phyloP scores from a whole-genome alignment of 1,140 invertebrate genomes.

The Bicyclus anynana region DNA sequence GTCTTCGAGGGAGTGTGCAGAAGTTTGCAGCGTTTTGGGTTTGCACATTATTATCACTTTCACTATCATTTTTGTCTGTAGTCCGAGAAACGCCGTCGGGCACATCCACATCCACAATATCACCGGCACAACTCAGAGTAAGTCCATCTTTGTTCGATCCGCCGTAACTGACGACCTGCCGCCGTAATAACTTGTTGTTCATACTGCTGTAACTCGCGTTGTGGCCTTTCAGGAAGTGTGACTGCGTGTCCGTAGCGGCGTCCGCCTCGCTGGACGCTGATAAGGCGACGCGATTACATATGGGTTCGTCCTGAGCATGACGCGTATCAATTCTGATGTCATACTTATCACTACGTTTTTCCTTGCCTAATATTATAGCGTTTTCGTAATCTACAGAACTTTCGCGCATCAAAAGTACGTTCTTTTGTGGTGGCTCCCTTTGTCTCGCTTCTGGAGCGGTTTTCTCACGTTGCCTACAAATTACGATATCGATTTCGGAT shows the following conservation, averaged over 20 bases:
- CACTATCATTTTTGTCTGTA: conserved; percentile 51
- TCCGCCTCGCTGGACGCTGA: conserved; percentile 63
- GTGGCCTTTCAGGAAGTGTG: conserved; percentile 79
- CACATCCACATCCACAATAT: conserved; percentile 68
- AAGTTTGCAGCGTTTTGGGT: conserved; percentile 81
- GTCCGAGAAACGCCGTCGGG: conserved; percentile 46
- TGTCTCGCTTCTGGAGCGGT: conserved; percentile 35
- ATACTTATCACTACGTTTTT: conserved; percentile 62
- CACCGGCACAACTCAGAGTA: conserved; percentile 65
- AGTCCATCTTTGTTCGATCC: conserved; percentile 64
- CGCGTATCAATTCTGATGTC: conserved; percentile 62
- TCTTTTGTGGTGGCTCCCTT: conserved; percentile 51
- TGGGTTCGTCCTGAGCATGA: conserved; percentile 58
- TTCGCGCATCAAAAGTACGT: conserved; percentile 75
- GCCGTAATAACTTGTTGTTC: conserved; percentile 78
- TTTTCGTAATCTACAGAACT: conserved; percentile 85
- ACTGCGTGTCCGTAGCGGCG: conserved; percentile 66
- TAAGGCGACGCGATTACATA: conserved; percentile 65
- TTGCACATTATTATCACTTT: conserved; percentile 48
- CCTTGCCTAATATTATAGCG: conserved; percentile 76
- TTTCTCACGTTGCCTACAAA: conserved; percentile 76
- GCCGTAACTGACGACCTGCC: conserved; percentile 76
- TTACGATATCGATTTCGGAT: conserved; percentile 86
- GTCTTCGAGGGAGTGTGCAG: conserved; percentile 83
- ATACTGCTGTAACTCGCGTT: conserved; percentile 78